Conservation (phyloP, 1,140 invertebrate genomes). For the Leptopilina boulardi region DNA sequence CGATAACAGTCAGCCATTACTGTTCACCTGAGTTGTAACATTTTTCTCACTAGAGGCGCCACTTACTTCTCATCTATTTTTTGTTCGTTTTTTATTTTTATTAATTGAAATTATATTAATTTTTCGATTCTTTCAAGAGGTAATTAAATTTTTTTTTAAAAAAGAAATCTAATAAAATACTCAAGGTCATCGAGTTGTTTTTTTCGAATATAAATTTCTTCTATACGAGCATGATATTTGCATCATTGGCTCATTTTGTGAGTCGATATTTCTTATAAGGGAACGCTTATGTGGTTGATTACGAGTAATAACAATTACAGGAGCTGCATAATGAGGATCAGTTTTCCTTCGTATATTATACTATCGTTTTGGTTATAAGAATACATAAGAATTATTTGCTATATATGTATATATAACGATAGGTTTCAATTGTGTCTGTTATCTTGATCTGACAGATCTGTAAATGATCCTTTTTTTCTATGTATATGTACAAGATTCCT, state of each 20-base stretch:
- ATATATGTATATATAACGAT: not conserved
- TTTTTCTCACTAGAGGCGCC: too few species aligned
- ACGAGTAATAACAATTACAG: conserved; percentile 27
- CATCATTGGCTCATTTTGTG: conserved; percentile 6
- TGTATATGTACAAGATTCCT: not conserved
- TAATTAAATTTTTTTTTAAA: too few species aligned
- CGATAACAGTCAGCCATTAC: too few species aligned
- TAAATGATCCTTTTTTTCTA: not conserved
- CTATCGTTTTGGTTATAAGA: not conserved
- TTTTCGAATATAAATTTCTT: not conserved
- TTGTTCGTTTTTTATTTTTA: too few species aligned
- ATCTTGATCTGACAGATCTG: not conserved
- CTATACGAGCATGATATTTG: not conserved
- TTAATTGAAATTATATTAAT: too few species aligned
- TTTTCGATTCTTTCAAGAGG: too few species aligned
- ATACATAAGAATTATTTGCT: not conserved
- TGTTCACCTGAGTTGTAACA: too few species aligned
- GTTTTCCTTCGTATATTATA: conserved; percentile 3
- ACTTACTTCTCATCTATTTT: too few species aligned
- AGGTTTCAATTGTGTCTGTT: not conserved
- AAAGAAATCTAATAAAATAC: not conserved
- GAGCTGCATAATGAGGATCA: not conserved
- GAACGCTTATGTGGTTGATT: conserved; percentile 14
- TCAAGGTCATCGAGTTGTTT: not conserved
- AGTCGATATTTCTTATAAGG: not conserved